Conservation (phyloP, 1,140 invertebrate genomes). For the Apis florea region DNA sequence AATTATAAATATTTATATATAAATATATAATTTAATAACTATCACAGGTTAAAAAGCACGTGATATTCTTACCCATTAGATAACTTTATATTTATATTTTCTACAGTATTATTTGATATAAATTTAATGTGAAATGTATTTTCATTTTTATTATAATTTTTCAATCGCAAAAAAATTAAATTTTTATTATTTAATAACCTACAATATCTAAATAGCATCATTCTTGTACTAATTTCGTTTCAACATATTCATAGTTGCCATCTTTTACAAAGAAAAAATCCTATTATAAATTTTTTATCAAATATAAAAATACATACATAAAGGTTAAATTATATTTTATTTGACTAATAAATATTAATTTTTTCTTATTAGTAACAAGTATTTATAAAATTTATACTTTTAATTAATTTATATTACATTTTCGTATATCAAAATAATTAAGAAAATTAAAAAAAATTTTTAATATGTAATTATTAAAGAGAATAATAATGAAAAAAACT, state of each 20-base stretch:
- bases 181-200: slow-evolving; percentile 58
- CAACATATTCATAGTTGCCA: not conserved
- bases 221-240: slow-evolving; percentile 4
- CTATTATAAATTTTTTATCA: not conserved
- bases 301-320: too few relatives aligned
- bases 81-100: slow-evolving; percentile 11
- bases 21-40: not conserved
- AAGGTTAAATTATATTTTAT: not conserved
- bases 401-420: not conserved
- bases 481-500: not conserved
- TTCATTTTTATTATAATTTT: slow-evolving; percentile 30
- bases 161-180: slow-evolving; percentile 34
- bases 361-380: not conserved
- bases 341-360: not conserved
- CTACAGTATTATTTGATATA: not conserved
- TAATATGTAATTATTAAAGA: not conserved
- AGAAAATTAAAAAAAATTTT: not conserved
- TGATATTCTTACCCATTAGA: slow-evolving; percentile 60
- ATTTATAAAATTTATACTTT: not conserved
- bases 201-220: slow-evolving; percentile 36
- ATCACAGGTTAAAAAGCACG: slow-evolving; percentile 21
- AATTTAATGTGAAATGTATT: slow-evolving; percentile 15
- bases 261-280: not conserved
- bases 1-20: not conserved
- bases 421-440: not conserved